Evolutionary conservation across 2,797 vertebrate genomes (phyloP).

Genomic region (Aythya fuligula): DNA sequence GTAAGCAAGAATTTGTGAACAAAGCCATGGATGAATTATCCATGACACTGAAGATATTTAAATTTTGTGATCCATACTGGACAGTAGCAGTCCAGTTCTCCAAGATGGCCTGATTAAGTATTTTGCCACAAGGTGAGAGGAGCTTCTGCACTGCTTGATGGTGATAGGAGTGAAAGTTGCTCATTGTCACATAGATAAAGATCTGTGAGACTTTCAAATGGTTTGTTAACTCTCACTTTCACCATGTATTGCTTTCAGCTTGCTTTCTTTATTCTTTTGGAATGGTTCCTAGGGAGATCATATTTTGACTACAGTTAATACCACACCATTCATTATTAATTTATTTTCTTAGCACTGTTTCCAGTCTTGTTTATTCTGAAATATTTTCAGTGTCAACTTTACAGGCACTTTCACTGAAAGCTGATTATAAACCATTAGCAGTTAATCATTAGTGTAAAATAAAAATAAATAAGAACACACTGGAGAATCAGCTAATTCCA

Average conservation of each 20-base stretch:
- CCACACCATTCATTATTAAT: not conserved
- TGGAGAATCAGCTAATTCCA: not conserved
- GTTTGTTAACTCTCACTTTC: not conserved
- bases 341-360: not conserved
- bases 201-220: not conserved
- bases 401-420: not conserved
- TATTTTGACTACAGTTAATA: not conserved
- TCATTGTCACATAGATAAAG: not conserved
- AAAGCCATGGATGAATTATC: fast-evolving
- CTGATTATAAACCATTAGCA: not conserved
- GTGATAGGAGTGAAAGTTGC: not conserved
- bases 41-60: not conserved
- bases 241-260: not conserved
- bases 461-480: fast-evolving
- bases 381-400: not conserved
- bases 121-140: not conserved
- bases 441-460: not conserved
- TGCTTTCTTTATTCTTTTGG: not conserved
- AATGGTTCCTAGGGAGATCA: not conserved
- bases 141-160: not conserved
- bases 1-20: not conserved
- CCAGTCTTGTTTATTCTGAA: not conserved
- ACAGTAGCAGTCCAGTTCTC: not conserved
- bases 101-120: not conserved
- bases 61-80: not conserved